Evolutionary conservation across 2,888 invertebrate genomes (phyloP).

Genomic region (Tenthredo scrophulariae): DNA sequence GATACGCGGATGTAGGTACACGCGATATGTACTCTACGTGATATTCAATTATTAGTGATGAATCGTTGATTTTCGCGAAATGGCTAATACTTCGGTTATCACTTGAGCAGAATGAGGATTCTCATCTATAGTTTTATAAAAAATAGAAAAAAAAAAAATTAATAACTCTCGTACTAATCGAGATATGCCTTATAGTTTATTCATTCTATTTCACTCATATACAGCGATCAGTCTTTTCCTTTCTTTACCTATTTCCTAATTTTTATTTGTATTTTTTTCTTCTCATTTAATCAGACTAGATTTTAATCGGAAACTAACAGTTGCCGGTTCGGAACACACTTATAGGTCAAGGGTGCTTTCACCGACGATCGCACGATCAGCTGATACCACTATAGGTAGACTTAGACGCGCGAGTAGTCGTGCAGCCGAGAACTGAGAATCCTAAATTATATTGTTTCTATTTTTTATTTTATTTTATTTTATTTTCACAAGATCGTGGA

Average conservation of each 20-base stretch:
- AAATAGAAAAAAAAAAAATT: neutral
- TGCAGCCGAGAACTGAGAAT: neutral
- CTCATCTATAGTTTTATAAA: neutral
- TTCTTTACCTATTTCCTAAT: neutral
- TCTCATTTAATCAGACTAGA: neutral
- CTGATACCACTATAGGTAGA: neutral
- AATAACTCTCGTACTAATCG: neutral
- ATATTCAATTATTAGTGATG: neutral
- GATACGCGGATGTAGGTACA: slow-evolving; percentile 23
- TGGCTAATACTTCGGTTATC: neutral
- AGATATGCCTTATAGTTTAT: neutral
- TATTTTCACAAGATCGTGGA: neutral
- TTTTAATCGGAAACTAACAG: neutral
- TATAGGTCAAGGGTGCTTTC: slow-evolving; percentile 48
- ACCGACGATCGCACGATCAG: slow-evolving; percentile 40
- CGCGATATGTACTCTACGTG: neutral
- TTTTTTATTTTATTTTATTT: neutral
- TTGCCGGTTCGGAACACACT: neutral
- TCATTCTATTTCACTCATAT: neutral
- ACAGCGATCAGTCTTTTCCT: neutral
- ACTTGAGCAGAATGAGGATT: neutral
- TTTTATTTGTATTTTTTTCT: neutral
- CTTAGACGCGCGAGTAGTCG: neutral
- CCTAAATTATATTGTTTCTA: neutral
- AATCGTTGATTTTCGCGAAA: neutral